Conservation (phyloP, 2,888 invertebrate genomes). For the Eristalis pertinax region DNA sequence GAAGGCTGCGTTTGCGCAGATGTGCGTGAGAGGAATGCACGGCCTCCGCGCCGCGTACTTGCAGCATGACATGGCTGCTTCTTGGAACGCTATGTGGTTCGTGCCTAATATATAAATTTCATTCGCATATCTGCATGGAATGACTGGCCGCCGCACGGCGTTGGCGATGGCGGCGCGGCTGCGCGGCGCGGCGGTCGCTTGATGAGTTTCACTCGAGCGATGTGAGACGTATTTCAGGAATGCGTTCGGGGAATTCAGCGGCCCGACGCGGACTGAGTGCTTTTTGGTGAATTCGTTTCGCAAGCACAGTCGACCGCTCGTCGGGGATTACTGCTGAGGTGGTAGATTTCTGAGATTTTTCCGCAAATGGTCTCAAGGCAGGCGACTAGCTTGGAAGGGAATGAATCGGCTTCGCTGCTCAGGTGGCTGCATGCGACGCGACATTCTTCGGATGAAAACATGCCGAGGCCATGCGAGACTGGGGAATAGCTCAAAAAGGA, state of each 20-base stretch:
- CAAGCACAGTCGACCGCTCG: background rate
- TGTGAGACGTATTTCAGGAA: constrained; percentile 45
- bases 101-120: constrained; percentile 61
- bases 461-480: background rate
- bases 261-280: background rate
- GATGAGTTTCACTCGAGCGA: constrained; percentile 8
- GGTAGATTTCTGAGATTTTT: background rate
- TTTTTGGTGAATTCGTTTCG: background rate
- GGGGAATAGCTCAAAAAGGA: background rate
- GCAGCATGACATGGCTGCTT: constrained; percentile 25
- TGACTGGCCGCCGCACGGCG: background rate
- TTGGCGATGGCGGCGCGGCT: background rate
- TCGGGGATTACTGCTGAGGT: background rate
- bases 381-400: too few species aligned
- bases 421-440: background rate
- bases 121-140: constrained; percentile 51
- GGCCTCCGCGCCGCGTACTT: constrained; percentile 14
- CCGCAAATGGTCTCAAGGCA: background rate
- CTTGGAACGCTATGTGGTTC: constrained; percentile 51
- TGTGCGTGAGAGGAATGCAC: constrained; percentile 63
- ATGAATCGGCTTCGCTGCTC: too few species aligned
- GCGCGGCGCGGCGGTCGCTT: background rate
- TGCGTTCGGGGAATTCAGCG: constrained; percentile 29
- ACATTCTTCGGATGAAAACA: background rate
- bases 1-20: constrained; percentile 48